Base-by-base conservation (phyloP, 1,140 invertebrate species). In the Centruroides vittatus region DNA sequence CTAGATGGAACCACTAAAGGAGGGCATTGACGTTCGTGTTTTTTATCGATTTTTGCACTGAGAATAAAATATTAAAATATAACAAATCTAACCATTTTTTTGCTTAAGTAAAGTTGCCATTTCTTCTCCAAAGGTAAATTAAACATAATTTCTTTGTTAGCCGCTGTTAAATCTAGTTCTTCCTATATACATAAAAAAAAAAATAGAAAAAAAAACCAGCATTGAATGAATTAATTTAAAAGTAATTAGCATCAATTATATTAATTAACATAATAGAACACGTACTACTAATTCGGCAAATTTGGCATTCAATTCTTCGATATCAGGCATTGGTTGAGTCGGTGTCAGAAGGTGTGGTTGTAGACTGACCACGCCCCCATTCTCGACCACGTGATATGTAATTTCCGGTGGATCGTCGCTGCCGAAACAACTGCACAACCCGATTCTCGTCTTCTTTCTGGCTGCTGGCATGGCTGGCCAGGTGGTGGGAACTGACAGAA, bases 21-120 rank as follows among this genome's bases (percentile, higher is more conserved):
- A 41, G 8, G 41, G 5, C 41, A 41, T 41, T 8, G 41, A 41
- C 41, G 8, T 41, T 6, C 12, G 23, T 1, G 8, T 13, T 51
- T n/a, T 23, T 13, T 34, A 51, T 51, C 23, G 12, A 34, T 13
- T 6, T 13, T 34, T 51, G 10, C 50, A 51, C 10, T 51, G 4
- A 5, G 5, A 51, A 51, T 13, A 34, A 5, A n/a, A 6, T 51
- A 51, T 13, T 51, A 23, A 56, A 56, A 13, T 41, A 3, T 56
- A 5, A 5, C 41, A 47, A 13, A 9, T 12, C 55, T 56, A 1
- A 56, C 87, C 84, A 72, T 73, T 70, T 91, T 88, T 57, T 88
- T 79, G 66, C 89, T 93, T 75, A 90, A 94, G 76, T 94, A 95
- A 68, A 95, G 93, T 78, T 95, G 92, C 92, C 92, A 95, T 76